Conservation (phyloP, 2,797 vertebrate species). For the Dryobates pubescens region DNA sequence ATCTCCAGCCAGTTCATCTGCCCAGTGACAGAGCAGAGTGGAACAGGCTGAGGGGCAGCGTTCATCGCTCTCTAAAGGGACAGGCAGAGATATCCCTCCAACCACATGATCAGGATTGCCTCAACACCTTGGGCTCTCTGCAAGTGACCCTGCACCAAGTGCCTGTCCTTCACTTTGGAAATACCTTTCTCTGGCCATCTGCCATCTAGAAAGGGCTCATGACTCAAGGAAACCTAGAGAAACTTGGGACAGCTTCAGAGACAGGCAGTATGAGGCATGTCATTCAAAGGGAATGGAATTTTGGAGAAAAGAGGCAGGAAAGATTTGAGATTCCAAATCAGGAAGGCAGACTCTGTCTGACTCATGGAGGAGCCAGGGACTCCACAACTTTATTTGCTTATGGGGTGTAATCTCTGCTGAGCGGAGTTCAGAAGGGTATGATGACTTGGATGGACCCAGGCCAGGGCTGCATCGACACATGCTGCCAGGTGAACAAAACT, state of each 20-base stretch:
- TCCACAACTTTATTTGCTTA: neutral
- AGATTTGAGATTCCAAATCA: neutral
- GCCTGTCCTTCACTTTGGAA: neutral
- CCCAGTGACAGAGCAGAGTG: neutral
- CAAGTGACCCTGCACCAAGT: neutral
- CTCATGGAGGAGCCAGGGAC: accelerated
- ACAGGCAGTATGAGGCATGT: neutral
- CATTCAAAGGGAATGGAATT: neutral
- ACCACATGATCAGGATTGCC: neutral
- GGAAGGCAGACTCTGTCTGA: neutral
- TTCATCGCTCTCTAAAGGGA: neutral
- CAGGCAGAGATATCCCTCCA: neutral
- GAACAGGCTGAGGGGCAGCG: neutral
- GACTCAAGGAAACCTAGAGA: neutral
- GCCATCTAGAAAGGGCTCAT: neutral
- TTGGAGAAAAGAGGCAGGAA: neutral
- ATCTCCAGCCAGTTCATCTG: neutral
- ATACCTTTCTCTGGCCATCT: neutral
- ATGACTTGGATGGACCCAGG: neutral
- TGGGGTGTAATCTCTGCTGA: neutral
- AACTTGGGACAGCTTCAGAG: neutral
- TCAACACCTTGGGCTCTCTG: neutral
- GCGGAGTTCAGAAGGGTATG: neutral
- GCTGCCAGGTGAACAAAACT: neutral
- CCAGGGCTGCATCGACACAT: neutral